These are phyloP conservation scores for Oncorhynchus nerka DNA, from an alignment of 2,113 vertebrate species.

Conservation along the genomic window DNA sequence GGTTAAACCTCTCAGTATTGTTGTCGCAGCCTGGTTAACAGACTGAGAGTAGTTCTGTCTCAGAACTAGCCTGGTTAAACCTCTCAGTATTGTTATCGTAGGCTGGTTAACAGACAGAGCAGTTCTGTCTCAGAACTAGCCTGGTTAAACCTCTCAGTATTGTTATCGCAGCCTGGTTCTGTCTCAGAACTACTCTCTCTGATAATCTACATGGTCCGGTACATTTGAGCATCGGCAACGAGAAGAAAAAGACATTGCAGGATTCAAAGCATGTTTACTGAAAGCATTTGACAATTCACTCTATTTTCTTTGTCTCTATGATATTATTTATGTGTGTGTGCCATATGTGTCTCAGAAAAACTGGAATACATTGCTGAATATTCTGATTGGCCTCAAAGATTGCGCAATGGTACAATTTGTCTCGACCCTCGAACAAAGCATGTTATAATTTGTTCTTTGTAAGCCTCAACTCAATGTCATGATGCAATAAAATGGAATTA, in stretches of 20 bases:
- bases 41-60: no score
- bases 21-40: no score
- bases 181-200: not conserved
- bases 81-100: no score
- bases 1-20: no score
- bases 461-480: not conserved
- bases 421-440: not conserved
- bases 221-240: not conserved
- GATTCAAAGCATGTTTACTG: constrained; percentile 27
- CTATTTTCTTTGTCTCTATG: not conserved
- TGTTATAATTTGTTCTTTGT: constrained; percentile 28
- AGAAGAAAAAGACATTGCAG: constrained; percentile 15
- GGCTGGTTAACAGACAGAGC: no score
- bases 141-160: no score
- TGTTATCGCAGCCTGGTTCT: no score
- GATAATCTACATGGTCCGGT: not conserved
- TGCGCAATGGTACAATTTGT: constrained; percentile 24
- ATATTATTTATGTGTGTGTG: constrained; percentile 36
- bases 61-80: no score
- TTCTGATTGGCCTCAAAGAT: constrained; percentile 10
- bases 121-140: no score
- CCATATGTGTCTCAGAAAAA: constrained; percentile 28
- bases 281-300: not conserved
- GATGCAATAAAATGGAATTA: not conserved
- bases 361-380: constrained; percentile 10